Conservation (phyloP, 1,140 invertebrate genomes). For the Colletes gigas region DNA sequence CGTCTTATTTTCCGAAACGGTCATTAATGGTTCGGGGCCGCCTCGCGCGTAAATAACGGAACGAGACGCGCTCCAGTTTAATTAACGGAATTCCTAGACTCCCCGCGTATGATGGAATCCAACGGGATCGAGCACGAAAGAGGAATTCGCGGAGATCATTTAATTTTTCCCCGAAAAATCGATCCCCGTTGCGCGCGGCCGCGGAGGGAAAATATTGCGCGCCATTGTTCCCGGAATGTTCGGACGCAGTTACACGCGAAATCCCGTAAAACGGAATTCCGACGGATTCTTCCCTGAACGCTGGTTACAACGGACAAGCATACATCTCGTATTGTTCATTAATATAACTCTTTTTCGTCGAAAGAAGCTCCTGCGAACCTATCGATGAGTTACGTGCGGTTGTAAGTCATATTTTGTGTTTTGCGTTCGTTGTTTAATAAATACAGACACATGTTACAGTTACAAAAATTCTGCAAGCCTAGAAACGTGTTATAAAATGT, state of each 20-base stretch:
- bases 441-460: no score
- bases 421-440: no score
- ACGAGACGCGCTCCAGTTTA: conserved; percentile 3
- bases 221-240: not conserved
- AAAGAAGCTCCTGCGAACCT: no score
- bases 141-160: not conserved
- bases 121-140: not conserved
- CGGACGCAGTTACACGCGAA: not conserved
- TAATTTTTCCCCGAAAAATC: not conserved
- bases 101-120: not conserved
- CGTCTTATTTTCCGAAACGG: conserved; percentile 7
- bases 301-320: no score
- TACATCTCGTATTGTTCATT: no score
- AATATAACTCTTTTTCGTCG: no score
- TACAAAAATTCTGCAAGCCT: no score
- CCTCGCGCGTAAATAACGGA: conserved; percentile 21
- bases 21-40: not conserved
- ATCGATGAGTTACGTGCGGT: no score
- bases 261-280: not conserved
- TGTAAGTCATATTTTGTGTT: no score
- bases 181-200: not conserved
- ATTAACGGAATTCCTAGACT: conserved; percentile 20
- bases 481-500: no score
- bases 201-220: not conserved
- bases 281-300: no score